Conservation (phyloP, 2,113 vertebrate genomes). For the Campylomormyrus numenius region DNA sequence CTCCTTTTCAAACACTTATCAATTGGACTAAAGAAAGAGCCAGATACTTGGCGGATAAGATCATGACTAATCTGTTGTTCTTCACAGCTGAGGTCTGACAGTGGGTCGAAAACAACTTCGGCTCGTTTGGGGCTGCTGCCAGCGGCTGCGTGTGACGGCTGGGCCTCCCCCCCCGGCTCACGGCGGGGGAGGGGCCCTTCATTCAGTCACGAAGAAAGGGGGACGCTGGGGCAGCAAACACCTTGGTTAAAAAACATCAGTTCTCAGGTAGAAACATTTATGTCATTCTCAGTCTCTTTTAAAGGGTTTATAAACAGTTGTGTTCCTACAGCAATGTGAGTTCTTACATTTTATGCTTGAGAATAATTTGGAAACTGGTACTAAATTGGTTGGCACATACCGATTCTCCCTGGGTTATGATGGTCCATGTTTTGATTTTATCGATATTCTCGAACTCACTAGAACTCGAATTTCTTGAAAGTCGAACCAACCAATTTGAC, state of each 20-base stretch:
- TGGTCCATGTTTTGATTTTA: neutral
- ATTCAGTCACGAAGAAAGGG: neutral
- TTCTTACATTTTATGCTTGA: neutral
- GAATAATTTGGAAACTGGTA: neutral
- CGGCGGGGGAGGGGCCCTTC: neutral
- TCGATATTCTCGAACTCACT: neutral
- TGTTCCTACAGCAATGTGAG: neutral
- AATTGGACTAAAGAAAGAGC: constrained; percentile 62
- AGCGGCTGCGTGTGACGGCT: constrained; percentile 37
- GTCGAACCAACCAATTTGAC: too few relatives aligned
- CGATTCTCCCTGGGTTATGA: neutral
- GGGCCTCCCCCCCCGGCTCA: neutral
- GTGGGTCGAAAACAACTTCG: constrained; percentile 65
- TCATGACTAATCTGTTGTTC: constrained; percentile 75
- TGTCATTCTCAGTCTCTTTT: neutral
- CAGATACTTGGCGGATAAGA: constrained; percentile 71
- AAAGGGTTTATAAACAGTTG: neutral
- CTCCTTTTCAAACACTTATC: constrained; percentile 68
- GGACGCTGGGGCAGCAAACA: neutral
- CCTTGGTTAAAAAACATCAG: neutral
- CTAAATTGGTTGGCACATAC: neutral
- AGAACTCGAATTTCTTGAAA: too few relatives aligned
- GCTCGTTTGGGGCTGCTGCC: constrained; percentile 37
- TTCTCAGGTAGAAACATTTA: neutral
- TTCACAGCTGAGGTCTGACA: constrained; percentile 55